Base-by-base conservation (phyloP, 2,797 vertebrate species). In the Phyllotis vaccarum region DNA sequence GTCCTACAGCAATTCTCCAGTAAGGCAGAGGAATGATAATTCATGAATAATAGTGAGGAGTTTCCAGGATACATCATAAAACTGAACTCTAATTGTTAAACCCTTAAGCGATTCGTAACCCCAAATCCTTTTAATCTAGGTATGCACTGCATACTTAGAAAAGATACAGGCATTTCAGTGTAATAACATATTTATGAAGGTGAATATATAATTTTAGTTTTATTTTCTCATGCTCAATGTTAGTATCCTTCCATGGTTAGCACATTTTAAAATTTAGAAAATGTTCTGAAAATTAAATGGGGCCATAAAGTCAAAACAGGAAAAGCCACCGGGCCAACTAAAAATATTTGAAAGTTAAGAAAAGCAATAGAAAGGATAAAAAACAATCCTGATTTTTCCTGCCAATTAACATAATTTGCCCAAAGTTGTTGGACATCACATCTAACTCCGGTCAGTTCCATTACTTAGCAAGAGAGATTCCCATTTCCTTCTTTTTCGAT, bases 211-310 rank as follows among this genome's bases (percentile, higher is more conserved):
- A 93, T 82, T 90, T n/a, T 76, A 52, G 46, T 62, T 86, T 86
- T 74, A 54, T 89, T 96, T 96, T 91, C 58, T 93, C 40, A 60
- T 78, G 83, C 87, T 93, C 79, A 89, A 6, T 72, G 58, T 90
- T 88, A 31, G 80, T 58, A 86, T 96, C 74, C 56, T 92, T 89
- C 54, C 82, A 81, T 40, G 31, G 87, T 91, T 89, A 89, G 79
- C 68, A 82, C 86, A 89, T 93, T 94, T 94, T 93, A 87, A 96
- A 93, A 96, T 94, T 97, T 93, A 94, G 90, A 93, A 94, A 96
- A 96, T 93, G 95, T 96, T 96, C 82, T 95, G 46, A 96, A 95
- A 96, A 93, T 89, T 89, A 95, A 97, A 91, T 94, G 90, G 43
- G 79, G 75, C 96, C 74, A 82, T 93, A 89, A 96, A 91, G 87